Conservation (phyloP, 1,140 invertebrate genomes). For the Apis mellifera region DNA sequence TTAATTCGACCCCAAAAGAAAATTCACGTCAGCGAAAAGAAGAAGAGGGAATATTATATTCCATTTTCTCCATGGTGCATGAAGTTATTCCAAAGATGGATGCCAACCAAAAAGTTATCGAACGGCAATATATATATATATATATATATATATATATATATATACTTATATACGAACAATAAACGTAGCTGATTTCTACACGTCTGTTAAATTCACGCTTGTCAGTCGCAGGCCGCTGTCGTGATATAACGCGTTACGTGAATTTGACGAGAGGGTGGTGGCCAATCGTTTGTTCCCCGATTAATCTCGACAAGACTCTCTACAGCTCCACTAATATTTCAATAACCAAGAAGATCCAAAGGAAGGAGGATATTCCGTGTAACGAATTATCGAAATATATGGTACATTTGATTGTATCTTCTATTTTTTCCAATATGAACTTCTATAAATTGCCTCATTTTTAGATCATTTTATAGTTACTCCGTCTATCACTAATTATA, state of each 20-base stretch:
- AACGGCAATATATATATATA: conserved; percentile 46
- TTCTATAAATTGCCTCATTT: background rate
- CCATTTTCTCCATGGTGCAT: background rate
- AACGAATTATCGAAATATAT: conserved; percentile 7
- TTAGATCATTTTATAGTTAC: background rate
- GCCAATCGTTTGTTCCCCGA: conserved; percentile 50
- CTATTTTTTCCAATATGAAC: background rate
- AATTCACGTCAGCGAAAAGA: background rate
- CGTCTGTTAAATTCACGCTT: conserved; percentile 75
- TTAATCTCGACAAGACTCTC: conserved; percentile 48
- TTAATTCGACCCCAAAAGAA: background rate
- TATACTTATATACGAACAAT: conserved; percentile 73
- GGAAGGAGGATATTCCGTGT: background rate
- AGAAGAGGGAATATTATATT: background rate
- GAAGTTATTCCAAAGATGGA: conserved; percentile 8
- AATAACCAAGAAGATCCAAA: conserved; percentile 52
- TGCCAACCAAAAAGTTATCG: conserved; percentile 67
- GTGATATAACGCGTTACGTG: conserved; percentile 78
- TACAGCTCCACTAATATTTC: conserved; percentile 55
- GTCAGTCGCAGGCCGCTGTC: conserved; percentile 73
- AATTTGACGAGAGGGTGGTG: conserved; percentile 69
- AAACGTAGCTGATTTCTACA: conserved; percentile 71
- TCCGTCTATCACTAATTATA: background rate
- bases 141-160: conserved; percentile 50
- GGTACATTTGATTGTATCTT: background rate